Base-by-base conservation (phyloP, 2,888 invertebrate genomes). In the Tupiocoris notatus region DNA sequence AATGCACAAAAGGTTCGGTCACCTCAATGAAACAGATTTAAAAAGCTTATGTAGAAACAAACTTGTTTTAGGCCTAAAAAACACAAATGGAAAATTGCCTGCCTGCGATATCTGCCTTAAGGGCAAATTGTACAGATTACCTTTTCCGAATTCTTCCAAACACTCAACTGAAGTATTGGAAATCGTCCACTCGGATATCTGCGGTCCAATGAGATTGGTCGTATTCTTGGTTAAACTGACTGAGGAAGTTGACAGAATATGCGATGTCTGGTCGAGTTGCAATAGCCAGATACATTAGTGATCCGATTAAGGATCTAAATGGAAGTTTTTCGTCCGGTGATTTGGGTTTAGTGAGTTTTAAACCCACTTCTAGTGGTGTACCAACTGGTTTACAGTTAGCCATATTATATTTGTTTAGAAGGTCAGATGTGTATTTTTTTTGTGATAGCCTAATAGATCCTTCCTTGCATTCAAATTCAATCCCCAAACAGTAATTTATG, bases 1-100 rank as follows among this genome's bases (percentile, higher is more conserved):
- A 54, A 54, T 39, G 67, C 67, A 67, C 56, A 39, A 25, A 21
- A 39, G 57, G n/a, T 56, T 24, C 17, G 67, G 67, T 20, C 67
- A 67, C 24, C 17, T 67, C 1, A 67, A 67, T 67, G 39, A 56
- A 16, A 56, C 3, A 67, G 67, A 67, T 56, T 16, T 67, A 16
- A 67, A 57, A 17, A 56, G 1, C 20, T 9, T 56, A 1, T 54
- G 2, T 3, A 56, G 6, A 17, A 59, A 22, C 3, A 64, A 64
- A 6, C 9, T 9, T 1, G 64, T 22, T n/a, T 2, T 64, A 16
- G 64, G 64, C 6, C 17, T 25, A 18, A 64, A 65, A 2, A 25
- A 24, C 23, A 22, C 18, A 23, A 1, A 18, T 64, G n/a, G 17
- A 22, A 64, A 64, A 9, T 22, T 64, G 9, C 21, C n/a, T 12